Evolutionary conservation across 2,113 vertebrate species (phyloP).

Genomic region (Grallaria varia): DNA sequence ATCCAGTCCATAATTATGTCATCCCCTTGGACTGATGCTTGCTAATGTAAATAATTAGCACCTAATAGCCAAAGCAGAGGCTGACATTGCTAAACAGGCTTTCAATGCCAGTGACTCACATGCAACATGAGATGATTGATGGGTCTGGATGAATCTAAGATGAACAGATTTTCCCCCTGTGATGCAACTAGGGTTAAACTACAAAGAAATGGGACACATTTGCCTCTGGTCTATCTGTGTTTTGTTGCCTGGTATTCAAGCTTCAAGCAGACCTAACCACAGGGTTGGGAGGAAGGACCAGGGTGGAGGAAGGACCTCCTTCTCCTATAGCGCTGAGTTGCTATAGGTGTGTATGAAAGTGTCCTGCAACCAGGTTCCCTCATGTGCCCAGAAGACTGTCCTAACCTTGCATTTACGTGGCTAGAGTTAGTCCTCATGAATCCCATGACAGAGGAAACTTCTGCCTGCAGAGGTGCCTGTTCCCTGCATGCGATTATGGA

Average conservation of each 20-base stretch:
- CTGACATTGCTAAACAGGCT: neutral
- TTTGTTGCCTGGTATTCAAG: neutral
- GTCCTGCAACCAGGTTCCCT: neutral
- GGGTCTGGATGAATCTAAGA: neutral
- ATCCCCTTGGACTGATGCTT: neutral
- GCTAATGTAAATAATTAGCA: conserved; percentile 14
- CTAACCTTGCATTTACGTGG: neutral
- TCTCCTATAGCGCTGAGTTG: neutral
- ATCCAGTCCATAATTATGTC: neutral
- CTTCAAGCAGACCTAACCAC: neutral
- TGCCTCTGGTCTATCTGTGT: neutral
- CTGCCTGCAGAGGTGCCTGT: neutral
- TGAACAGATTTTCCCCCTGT: neutral
- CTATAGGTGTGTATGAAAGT: neutral
- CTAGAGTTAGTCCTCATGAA: neutral
- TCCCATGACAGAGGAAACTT: neutral
- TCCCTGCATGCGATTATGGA: neutral
- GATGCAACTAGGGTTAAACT: neutral
- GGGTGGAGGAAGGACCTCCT: neutral
- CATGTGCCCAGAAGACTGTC: neutral
- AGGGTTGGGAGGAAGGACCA: neutral
- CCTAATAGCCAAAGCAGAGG: neutral
- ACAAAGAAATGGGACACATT: neutral
- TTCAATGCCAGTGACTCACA: conserved; percentile 9
- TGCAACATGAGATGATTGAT: neutral